A percentile compares a stretch with the other conserved stretches of the same genome.
Evolutionary conservation across 2,113 vertebrate species (phyloP).

Genomic region (Nesospiza acunhae): DNA sequence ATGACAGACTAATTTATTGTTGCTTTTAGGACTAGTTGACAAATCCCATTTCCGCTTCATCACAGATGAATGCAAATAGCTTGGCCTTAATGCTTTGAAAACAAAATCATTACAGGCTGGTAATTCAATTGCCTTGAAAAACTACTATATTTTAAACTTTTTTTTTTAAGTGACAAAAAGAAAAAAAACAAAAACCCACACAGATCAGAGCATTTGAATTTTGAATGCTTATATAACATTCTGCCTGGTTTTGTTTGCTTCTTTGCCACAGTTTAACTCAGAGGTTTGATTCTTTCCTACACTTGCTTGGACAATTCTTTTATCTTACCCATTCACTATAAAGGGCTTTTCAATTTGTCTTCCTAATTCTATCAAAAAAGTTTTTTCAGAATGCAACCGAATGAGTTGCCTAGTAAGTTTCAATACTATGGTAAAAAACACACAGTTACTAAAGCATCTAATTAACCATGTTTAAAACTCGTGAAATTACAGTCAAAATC

Average conservation of each 20-base stretch:
- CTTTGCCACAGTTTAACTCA: constrained; percentile 13
- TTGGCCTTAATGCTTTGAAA: constrained; percentile 54
- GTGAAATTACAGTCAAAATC: background rate
- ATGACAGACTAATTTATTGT: constrained; percentile 62
- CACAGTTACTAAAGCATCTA: background rate
- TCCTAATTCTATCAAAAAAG: background rate
- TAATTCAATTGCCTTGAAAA: constrained; percentile 16
- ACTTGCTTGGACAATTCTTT: background rate
- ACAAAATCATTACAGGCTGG: constrained; percentile 35
- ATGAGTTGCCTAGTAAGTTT: background rate
- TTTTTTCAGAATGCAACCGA: background rate
- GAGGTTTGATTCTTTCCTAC: background rate
- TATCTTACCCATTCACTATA: background rate
- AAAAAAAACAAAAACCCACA: background rate
- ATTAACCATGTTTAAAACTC: background rate
- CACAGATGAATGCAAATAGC: constrained; percentile 47
- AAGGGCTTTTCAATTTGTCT: constrained; percentile 43
- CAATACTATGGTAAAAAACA: background rate
- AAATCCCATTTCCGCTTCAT: constrained; percentile 62
- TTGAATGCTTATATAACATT: background rate
- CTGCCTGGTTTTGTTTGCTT: background rate
- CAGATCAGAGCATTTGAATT: background rate
- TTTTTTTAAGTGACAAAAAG: background rate
- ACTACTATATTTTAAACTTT: background rate
- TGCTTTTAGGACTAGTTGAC: constrained; percentile 53